Evolutionary conservation across 2,888 invertebrate species (phyloP).

Genomic region (Schrankia costaestrigalis): DNA sequence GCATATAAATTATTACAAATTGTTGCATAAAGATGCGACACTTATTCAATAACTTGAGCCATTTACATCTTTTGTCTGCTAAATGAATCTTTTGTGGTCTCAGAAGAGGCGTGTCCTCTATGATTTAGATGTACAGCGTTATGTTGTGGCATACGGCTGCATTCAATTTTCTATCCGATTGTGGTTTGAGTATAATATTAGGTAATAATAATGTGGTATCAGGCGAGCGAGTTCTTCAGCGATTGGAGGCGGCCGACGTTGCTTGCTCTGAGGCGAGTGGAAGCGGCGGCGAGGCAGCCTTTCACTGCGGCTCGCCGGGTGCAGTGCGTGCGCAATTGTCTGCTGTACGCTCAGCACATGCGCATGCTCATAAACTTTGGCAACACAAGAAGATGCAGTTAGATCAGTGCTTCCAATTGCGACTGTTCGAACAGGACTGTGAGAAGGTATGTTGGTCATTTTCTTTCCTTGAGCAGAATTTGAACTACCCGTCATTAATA

Average conservation of each 20-base stretch:
- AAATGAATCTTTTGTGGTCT: too few species aligned
- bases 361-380: slow-evolving; percentile 96
- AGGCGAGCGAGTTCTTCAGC: slow-evolving; percentile 87
- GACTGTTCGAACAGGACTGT: slow-evolving; percentile 98
- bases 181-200: too few species aligned
- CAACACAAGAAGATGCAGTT: slow-evolving; percentile 96
- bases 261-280: slow-evolving; percentile 83
- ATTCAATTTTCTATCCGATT: too few species aligned
- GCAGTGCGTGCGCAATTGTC: slow-evolving; percentile 91
- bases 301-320: slow-evolving; percentile 85
- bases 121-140: too few species aligned
- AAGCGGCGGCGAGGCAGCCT: slow-evolving; percentile 83
- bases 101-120: too few species aligned
- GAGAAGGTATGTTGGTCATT: slow-evolving; percentile 87
- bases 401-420: slow-evolving; percentile 97
- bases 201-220: slow-evolving; percentile 2
- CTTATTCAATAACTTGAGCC: slow-evolving; percentile 2
- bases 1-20: too few species aligned
- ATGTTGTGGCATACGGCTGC: too few species aligned
- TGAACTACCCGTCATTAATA: too few species aligned
- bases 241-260: slow-evolving; percentile 77
- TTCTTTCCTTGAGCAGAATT: neutral
- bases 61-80: too few species aligned
- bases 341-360: slow-evolving; percentile 93
- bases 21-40: slow-evolving; percentile 2